Evolutionary conservation across 2,113 vertebrate genomes (phyloP), one percentile per base, ranked within the genome.

Genomic region (Hyaena hyaena): DNA sequence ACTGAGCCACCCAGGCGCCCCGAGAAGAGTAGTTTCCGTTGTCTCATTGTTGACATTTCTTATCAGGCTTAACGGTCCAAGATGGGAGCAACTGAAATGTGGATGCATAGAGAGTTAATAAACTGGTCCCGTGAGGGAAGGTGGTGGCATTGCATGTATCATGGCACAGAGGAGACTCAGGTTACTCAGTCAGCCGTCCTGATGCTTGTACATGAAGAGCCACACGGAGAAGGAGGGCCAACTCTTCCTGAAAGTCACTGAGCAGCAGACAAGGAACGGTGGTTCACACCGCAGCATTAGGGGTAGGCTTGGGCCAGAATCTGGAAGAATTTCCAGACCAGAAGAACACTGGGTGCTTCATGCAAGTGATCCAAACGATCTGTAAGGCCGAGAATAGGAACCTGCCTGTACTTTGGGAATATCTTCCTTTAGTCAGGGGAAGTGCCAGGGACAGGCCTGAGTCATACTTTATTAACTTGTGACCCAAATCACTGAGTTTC

Each of bases 81-180:
- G 61, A 79, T 24, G 61, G 95, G 92, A 94, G n/a, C 55, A 73
- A 1, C 77, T 66, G 66, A 92, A 93, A 83, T 66, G 81, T 94
- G 39, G 65, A 91, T 82, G 50, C 35, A 45, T 45, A 58, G 65
- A 80, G 73, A 87, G 17, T 83, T 91, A 81, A 79, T 79, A 68
- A 74, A 12, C 79, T 48, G n/a, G 43, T 91, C 71, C 39, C n/a
- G 0, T 43, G 77, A 98, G 83, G 68, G 73, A 90, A 94, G 89
- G 63, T 93, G 74, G 43, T 84, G 65, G 83, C 58, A 73, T 69
- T 63, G 39, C 24, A 53, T 65, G 86, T 96, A 53, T 92, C 50
- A 65, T 19, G 58, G 88, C 74, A 77, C 19, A 85, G 88, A 77
- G 43, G 88, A 74, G 65, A 48, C 58, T 93, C 7, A 21, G 53